These are phyloP conservation scores for Camponotus floridanus DNA, from an alignment of 1,140 invertebrate genomes.

Conservation along the genomic window DNA sequence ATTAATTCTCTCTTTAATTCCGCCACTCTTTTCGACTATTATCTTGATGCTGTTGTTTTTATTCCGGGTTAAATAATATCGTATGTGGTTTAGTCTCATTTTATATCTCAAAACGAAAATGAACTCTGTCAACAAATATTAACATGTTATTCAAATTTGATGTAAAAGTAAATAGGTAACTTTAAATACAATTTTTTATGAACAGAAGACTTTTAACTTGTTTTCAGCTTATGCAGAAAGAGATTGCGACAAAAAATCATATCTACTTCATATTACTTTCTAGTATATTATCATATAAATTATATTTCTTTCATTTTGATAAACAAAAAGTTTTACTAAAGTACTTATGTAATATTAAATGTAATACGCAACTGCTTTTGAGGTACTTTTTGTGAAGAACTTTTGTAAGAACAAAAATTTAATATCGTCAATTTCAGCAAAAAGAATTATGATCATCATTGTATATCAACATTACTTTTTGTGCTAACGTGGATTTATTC, in stretches of 20 bases:
- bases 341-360: neutral
- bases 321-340: neutral
- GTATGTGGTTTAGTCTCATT: neutral
- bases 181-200: neutral
- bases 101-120: neutral
- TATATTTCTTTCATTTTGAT: neutral
- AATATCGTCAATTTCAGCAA: neutral
- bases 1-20: constrained; percentile 60
- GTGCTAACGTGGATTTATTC: neutral
- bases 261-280: constrained; percentile 6
- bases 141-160: constrained; percentile 29
- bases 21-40: neutral
- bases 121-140: neutral
- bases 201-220: neutral
- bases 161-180: neutral
- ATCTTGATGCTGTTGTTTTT: neutral
- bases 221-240: neutral
- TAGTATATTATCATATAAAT: constrained; percentile 29
- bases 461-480: neutral
- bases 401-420: neutral
- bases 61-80: constrained; percentile 25
- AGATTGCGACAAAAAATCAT: neutral
- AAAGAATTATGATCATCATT: neutral
- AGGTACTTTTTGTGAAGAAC: neutral
- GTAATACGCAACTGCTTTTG: neutral